Conservation (phyloP, 1,140 invertebrate species). For the Drosophila chauvacae region DNA sequence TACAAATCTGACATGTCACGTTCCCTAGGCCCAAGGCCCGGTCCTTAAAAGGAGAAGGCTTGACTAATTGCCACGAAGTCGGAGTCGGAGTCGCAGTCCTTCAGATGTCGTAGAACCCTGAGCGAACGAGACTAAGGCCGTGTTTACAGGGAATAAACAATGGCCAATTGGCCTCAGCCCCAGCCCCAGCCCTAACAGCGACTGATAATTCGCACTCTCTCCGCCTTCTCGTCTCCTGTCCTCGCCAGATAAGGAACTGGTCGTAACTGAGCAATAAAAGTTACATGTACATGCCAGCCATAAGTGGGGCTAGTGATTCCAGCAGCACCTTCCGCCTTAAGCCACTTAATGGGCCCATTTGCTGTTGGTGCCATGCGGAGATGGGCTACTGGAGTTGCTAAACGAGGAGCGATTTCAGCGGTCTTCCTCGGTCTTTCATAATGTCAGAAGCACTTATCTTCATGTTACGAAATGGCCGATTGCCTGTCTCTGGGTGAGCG, state of each 20-base stretch:
- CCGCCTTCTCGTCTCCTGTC: not conserved
- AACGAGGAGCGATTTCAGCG: conserved; percentile 1
- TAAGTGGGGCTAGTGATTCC: conserved; percentile 42
- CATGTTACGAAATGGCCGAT: conserved; percentile 4
- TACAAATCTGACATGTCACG: conserved; percentile 60
- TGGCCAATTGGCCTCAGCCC: conserved; percentile 44
- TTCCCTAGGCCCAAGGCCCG: conserved; percentile 16
- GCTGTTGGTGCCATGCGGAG: conserved; percentile 25
- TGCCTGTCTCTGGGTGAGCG: conserved; percentile 1
- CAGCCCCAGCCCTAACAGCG: not conserved
- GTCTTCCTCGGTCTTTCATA: not conserved
- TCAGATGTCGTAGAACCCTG: conserved; percentile 34
- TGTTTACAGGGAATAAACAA: conserved; percentile 45
- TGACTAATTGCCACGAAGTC: conserved; percentile 25
- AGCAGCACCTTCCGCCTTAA: conserved; percentile 11
- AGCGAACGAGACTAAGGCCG: not conserved
- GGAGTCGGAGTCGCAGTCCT: conserved; percentile 20
- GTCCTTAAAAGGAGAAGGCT: conserved; percentile 1
- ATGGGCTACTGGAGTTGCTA: conserved; percentile 45
- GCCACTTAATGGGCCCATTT: conserved; percentile 55
- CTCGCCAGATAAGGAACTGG: conserved; percentile 45
- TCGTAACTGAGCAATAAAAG: conserved; percentile 45
- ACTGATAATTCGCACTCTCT: conserved; percentile 37
- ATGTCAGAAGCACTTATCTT: conserved; percentile 13
- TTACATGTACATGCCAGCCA: conserved; percentile 37